Base-by-base conservation (phyloP, 2,888 invertebrate species). In the Agrochola lota region DNA sequence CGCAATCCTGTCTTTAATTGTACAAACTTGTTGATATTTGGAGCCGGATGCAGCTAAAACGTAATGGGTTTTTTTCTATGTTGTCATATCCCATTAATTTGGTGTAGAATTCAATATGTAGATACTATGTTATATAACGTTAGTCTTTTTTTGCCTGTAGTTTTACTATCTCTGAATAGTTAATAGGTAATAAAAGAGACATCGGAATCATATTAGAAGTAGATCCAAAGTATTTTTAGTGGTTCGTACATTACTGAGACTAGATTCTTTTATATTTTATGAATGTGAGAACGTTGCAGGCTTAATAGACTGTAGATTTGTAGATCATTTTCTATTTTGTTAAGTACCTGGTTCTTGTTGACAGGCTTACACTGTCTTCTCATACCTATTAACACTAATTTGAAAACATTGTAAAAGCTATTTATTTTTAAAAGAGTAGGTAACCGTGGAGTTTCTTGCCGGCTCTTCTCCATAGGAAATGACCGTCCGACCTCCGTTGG, bases 41-140 rank as follows among this genome's bases (percentile, higher is more conserved):
- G 20, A 75, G 30, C 55, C 77, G 43, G 75, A 75, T 62, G n/a
- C 23, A 26, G 23, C n/a, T 26, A 60, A n/a, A 60, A 20, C 8
- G 46, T 57, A 30, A 71, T 70, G 30, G 5, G 6, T 23, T 69
- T 71, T 60, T 57, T 63, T 52, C 0, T 17, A 2, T n/a, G 35
- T 66, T 17, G 5, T 30, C 15, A 26, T 40, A 7, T 52, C 5
- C 11, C 15, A 55, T 59, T 77, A 5, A n/a, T 63, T 62, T 71
- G 12, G 43, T 60, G n/a, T 35, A 49, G 17, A 52, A 71, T 67
- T 40, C 0, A 57, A 67, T 67, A 57, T 20, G 35, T 46, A 40
- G 20, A 30, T n/a, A 60, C 9, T 20, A 35, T 67, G 35, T 62
- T 49, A 67, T 40, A 17, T 67, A 77, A 70, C 40, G 4, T 62